Evolutionary conservation across 2,888 invertebrate genomes (phyloP).

Genomic region (Drosophila lutescens): DNA sequence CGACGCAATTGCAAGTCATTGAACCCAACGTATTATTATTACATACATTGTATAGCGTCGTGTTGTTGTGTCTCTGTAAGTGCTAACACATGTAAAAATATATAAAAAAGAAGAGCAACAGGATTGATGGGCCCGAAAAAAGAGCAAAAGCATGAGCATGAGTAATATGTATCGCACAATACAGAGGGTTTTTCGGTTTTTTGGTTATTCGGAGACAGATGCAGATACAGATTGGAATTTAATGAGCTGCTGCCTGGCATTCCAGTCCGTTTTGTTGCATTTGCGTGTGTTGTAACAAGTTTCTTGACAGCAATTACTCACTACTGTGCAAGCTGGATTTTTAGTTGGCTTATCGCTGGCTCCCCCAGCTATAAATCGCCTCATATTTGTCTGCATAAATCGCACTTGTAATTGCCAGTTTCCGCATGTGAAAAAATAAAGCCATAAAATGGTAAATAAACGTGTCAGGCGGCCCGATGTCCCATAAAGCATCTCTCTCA

Average conservation of each 20-base stretch:
- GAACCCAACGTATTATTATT: constrained; percentile 29
- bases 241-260: constrained; percentile 33
- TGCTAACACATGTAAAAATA: constrained; percentile 43
- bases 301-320: constrained; percentile 36
- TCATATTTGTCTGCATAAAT: constrained; percentile 33
- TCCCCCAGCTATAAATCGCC: not conserved
- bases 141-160: constrained; percentile 11
- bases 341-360: constrained; percentile 1
- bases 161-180: constrained; percentile 35
- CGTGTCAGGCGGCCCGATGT: constrained; percentile 19
- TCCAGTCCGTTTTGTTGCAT: constrained; percentile 19
- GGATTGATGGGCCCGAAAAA: constrained; percentile 22
- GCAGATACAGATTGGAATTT: constrained; percentile 39
- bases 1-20: constrained; percentile 47
- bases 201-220: constrained; percentile 12
- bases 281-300: constrained; percentile 23
- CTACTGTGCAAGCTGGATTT: constrained; percentile 4
- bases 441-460: constrained; percentile 33
- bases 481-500: constrained; percentile 44
- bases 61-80: constrained; percentile 29
- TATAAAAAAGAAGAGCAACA: constrained; percentile 15
- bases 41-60: constrained; percentile 18
- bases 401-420: constrained; percentile 35
- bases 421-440: constrained; percentile 35
- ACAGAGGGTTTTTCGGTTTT: not conserved